Conservation (phyloP, 2,888 invertebrate species). For the Ochlodes sylvanus region DNA sequence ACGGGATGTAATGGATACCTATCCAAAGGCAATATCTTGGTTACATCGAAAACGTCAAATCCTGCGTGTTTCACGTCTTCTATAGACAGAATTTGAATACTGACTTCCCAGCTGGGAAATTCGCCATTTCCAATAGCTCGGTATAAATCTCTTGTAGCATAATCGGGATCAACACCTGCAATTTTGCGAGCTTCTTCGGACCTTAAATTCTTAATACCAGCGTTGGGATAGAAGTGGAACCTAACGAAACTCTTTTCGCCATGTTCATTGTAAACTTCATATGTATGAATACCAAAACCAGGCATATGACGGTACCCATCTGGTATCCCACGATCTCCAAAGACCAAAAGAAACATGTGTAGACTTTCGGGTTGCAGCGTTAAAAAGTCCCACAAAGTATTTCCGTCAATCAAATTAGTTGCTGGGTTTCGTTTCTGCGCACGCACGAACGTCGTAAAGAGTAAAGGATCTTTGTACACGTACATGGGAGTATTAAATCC, state of each 20-base stretch:
- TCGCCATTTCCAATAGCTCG: slow-evolving; percentile 91
- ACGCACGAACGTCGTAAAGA: slow-evolving; percentile 96
- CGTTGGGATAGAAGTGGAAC: slow-evolving; percentile 95
- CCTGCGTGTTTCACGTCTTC: slow-evolving; percentile 90
- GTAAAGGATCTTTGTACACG: slow-evolving; percentile 93
- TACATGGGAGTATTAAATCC: slow-evolving; percentile 96
- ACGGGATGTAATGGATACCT: slow-evolving; percentile 93
- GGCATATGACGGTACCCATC: slow-evolving; percentile 96
- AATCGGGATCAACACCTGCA: slow-evolving; percentile 92
- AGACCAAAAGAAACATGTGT: slow-evolving; percentile 93
- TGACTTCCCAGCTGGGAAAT: slow-evolving; percentile 91
- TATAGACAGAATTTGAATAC: slow-evolving; percentile 92
- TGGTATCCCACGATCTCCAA: slow-evolving; percentile 94
- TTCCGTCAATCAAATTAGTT: slow-evolving; percentile 92
- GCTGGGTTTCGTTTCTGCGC: slow-evolving; percentile 96
- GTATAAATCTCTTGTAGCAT: slow-evolving; percentile 92
- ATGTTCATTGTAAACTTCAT: slow-evolving; percentile 90
- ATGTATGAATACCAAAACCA: slow-evolving; percentile 96
- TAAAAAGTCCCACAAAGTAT: slow-evolving; percentile 97
- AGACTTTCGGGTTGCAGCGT: slow-evolving; percentile 92
- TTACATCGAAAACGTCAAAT: slow-evolving; percentile 96
- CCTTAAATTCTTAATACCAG: slow-evolving; percentile 91
- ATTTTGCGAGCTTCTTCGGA: slow-evolving; percentile 87
- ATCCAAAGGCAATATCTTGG: slow-evolving; percentile 91
- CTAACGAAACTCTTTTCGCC: slow-evolving; percentile 90